Percentiles rank a stretch among this genome's conserved stretches.
Conservation (phyloP, 2,113 vertebrate genomes). For the Astatoreochromis straeleni region DNA sequence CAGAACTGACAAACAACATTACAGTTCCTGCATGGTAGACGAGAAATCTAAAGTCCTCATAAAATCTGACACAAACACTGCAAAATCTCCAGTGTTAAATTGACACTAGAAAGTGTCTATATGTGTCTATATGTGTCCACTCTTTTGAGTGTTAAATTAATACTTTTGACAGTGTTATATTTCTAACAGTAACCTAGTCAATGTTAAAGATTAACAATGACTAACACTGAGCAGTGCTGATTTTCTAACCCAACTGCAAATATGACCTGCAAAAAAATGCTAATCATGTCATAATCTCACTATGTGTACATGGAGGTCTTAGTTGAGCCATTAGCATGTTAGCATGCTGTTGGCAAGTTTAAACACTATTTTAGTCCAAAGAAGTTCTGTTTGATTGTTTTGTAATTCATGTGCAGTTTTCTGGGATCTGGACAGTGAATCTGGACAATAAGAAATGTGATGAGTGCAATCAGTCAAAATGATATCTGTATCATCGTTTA, state of each 20-base stretch:
- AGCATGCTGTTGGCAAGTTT: neutral
- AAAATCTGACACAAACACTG: neutral
- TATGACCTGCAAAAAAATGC: neutral
- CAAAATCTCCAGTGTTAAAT: neutral
- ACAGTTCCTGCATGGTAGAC: neutral
- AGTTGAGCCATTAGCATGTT: neutral
- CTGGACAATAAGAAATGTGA: neutral
- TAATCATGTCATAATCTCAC: neutral
- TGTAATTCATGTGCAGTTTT: neutral
- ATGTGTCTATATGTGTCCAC: neutral
- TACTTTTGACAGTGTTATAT: neutral
- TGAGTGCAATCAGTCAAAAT: neutral
- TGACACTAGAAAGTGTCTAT: neutral
- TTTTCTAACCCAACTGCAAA: neutral
- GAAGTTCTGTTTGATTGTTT: neutral
- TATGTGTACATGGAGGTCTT: neutral
- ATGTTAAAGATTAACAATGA: neutral
- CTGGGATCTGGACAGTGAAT: neutral
- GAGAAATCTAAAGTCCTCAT: neutral
- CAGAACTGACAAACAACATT: neutral
- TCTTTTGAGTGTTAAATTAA: neutral
- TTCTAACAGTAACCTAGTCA: neutral
- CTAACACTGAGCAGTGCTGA: neutral
- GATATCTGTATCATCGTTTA: neutral
- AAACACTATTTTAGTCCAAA: neutral